phyloP scores from a whole-genome alignment of 30 jellyfish, hydroid and myxozoan species.

The Catostylus mosaicus region DNA sequence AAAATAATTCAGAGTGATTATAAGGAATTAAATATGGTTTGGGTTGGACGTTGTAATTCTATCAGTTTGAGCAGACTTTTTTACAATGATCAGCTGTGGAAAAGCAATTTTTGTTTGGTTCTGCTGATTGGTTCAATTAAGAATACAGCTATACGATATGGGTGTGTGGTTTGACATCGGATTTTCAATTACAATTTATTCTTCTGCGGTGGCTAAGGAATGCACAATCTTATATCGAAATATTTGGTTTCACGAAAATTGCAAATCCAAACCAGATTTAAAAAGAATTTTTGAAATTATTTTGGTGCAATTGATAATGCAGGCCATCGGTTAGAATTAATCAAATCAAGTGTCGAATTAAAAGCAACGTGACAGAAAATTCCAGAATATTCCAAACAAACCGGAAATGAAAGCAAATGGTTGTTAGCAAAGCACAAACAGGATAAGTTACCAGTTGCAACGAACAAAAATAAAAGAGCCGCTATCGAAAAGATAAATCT shows the following conservation, averaged over 20 bases:
- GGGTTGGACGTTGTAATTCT: too few relatives aligned
- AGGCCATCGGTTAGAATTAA: slow-evolving; percentile 4
- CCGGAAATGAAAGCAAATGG: slow-evolving; percentile 4
- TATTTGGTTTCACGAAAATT: slow-evolving; percentile 3
- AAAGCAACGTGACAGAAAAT: background rate
- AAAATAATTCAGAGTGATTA: too few relatives aligned
- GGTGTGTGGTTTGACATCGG: background rate
- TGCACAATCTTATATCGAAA: background rate
- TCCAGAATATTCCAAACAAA: background rate
- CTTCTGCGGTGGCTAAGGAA: background rate
- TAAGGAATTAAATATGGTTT: too few relatives aligned
- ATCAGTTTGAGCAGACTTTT: too few relatives aligned
- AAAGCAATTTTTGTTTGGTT: too few relatives aligned
- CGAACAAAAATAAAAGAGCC: too few relatives aligned
- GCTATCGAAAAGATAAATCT: background rate
- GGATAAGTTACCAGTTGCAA: too few relatives aligned
- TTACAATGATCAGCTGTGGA: too few relatives aligned
- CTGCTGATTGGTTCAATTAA: too few relatives aligned
- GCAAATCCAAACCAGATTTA: slow-evolving; percentile 18
- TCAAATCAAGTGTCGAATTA: background rate
- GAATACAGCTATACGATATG: background rate
- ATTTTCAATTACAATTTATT: background rate
- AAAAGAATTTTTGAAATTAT: background rate
- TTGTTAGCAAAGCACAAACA: too few relatives aligned
- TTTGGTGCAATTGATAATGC: background rate